A percentile compares a stretch with the other conserved stretches of the same genome.
Evolutionary conservation across 2,888 invertebrate genomes (phyloP).

Genomic region (Hylaea fasciaria): DNA sequence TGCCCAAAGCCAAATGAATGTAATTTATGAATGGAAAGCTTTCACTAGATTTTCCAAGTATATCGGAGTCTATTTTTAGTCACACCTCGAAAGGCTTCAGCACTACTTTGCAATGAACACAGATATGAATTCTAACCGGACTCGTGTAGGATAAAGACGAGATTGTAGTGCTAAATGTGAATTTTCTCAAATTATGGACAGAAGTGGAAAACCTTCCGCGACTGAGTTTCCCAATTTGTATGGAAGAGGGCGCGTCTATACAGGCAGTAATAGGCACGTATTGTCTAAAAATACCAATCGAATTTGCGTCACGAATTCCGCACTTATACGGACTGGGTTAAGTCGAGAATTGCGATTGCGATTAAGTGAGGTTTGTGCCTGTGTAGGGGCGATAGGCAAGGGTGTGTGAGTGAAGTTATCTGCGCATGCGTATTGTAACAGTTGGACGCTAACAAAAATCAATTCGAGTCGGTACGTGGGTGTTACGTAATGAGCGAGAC

Average conservation of each 20-base stretch:
- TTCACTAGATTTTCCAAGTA: slow-evolving; percentile 64
- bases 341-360: slow-evolving; percentile 43
- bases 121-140: slow-evolving; percentile 46
- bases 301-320: slow-evolving; percentile 24
- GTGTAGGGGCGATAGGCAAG: slow-evolving; percentile 54
- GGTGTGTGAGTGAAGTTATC: slow-evolving; percentile 65
- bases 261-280: slow-evolving; percentile 71
- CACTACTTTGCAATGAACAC: slow-evolving; percentile 48
- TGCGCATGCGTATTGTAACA: slow-evolving; percentile 71
- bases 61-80: slow-evolving; percentile 73
- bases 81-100: slow-evolving; percentile 46
- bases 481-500: slow-evolving; percentile 77
- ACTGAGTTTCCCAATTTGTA: slow-evolving; percentile 76
- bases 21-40: slow-evolving; percentile 77
- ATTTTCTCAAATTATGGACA: slow-evolving; percentile 70
- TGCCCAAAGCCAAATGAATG: slow-evolving; percentile 73
- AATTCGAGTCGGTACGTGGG: slow-evolving; percentile 77
- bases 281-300: slow-evolving; percentile 79
- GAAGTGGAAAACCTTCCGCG: slow-evolving; percentile 76
- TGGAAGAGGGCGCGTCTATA: slow-evolving; percentile 80
- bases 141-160: slow-evolving; percentile 47
- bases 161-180: slow-evolving; percentile 62
- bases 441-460: slow-evolving; percentile 77
- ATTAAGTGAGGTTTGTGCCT: slow-evolving; percentile 40
- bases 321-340: slow-evolving; percentile 37